Conservation (phyloP, 2,113 vertebrate species). For the Rallus limicola region DNA sequence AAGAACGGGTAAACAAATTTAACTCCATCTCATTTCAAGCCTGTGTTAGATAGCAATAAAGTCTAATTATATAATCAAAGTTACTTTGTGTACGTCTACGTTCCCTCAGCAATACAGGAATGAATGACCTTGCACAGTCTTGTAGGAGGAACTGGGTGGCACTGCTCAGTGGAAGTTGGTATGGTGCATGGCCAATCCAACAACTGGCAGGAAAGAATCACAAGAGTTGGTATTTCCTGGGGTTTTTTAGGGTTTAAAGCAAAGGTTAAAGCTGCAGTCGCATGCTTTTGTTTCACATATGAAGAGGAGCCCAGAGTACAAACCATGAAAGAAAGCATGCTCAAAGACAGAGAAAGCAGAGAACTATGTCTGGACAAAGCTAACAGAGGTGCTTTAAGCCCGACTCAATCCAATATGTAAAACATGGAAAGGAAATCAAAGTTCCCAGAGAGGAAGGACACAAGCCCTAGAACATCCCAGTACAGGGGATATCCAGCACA, state of each 20-base stretch:
- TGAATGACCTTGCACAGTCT: not conserved
- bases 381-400: not conserved
- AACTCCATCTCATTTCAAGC: not conserved
- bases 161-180: not conserved
- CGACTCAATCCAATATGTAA: not conserved
- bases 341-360: not conserved
- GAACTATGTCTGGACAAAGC: not conserved
- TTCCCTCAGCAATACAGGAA: not conserved
- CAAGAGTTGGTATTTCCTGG: not conserved
- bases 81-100: not conserved
- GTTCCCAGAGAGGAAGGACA: not conserved
- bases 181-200: not conserved
- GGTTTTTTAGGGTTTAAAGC: not conserved
- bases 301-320: not conserved
- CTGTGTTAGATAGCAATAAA: not conserved
- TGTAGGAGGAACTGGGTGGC: not conserved
- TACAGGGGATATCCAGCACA: not conserved
- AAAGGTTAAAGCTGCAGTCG: not conserved
- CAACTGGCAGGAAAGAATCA: not conserved
- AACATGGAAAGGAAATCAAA: not conserved
- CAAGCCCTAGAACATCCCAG: not conserved
- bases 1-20: not conserved
- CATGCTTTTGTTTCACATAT: not conserved
- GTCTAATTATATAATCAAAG: slow-evolving; percentile 15
- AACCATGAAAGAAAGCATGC: not conserved